Evolutionary conservation across 2,113 vertebrate species (phyloP), one percentile per base, ranked within the genome.

Genomic region (Mus pahari): DNA sequence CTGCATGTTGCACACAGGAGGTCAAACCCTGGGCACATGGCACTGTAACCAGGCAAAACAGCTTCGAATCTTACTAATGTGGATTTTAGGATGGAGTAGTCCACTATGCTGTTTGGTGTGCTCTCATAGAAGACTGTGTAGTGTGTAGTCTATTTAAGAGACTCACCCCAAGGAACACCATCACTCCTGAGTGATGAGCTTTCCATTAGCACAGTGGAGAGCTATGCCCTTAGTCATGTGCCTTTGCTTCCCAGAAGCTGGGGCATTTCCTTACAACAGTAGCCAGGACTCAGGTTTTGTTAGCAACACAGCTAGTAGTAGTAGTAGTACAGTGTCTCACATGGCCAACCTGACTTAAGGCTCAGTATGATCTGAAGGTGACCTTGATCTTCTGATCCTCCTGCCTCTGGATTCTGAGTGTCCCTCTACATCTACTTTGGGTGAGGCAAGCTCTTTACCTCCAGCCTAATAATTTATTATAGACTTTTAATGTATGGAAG

Each of bases 71-170:
- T 77, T 96, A 86, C 7, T 89, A 58, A 33, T 82, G 1, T 78
- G 68, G 84, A 58, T 92, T 87, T 91, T 50, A 79, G 87, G 53
- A 83, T 55, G 74, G 71, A 68, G n/a, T n/a, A 77, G 68, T n/a
- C 68, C 89, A 81, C 89, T 73, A 82, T 88, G 66, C 86, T 90
- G 84, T 60, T 83, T 86, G 84, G 58, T 14, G 42, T 68, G 58
- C 84, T 82, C 88, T 81, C 82, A n/a, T 8, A 86, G 94, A 79
- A 96, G 96, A 96, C 39, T 90, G 82, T 64, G 93, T 66, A 77
- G 74, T 36, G n/a, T 45, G 45, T 45, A 62, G 22, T 91, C 78
- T 83, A 60, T 60, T 78, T 58, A 74, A 64, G 90, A 93, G 86
- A 97, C 55, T 50, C 86, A 88, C 92, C 89, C 81, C 82, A 39